phyloP scores from a whole-genome alignment of 2,113 vertebrate genomes.

The Labrus mixtus region DNA sequence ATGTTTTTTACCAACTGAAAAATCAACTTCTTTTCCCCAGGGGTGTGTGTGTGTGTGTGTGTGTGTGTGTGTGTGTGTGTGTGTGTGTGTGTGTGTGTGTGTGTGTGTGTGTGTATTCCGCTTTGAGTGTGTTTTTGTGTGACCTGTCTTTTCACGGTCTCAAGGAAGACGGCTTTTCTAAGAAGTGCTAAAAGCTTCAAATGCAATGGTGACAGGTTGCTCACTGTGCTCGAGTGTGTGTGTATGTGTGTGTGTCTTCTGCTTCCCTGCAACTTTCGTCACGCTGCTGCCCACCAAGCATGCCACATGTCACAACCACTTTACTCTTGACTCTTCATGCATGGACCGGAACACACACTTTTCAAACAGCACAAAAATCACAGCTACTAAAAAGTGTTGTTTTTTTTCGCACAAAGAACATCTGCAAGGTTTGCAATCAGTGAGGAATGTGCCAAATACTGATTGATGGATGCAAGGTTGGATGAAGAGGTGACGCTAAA shows the following conservation, averaged over 20 bases:
- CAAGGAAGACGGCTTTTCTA: conserved; percentile 32
- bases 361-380: not conserved
- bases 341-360: conserved; percentile 7
- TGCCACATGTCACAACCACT: conserved; percentile 58
- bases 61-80: not conserved
- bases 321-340: conserved; percentile 41
- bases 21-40: conserved; percentile 2
- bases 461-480: conserved; percentile 58
- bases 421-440: conserved; percentile 29
- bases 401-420: not conserved
- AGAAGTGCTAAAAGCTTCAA: conserved; percentile 70
- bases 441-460: conserved; percentile 4
- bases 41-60: conserved; percentile 3
- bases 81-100: conserved; percentile 5
- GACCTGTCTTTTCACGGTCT: conserved; percentile 44
- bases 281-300: conserved; percentile 41
- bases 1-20: conserved; percentile 6
- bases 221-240: conserved; percentile 17
- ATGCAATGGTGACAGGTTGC: conserved; percentile 58
- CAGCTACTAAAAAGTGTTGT: not conserved
- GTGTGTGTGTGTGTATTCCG: conserved; percentile 7
- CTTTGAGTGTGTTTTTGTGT: not conserved
- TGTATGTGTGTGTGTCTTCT: conserved; percentile 21
- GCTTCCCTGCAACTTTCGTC: conserved; percentile 39
- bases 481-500: not conserved